Evolutionary conservation across 2,888 invertebrate species (phyloP), one percentile per base, ranked within the genome.

Genomic region (Protophormia terraenovae): DNA sequence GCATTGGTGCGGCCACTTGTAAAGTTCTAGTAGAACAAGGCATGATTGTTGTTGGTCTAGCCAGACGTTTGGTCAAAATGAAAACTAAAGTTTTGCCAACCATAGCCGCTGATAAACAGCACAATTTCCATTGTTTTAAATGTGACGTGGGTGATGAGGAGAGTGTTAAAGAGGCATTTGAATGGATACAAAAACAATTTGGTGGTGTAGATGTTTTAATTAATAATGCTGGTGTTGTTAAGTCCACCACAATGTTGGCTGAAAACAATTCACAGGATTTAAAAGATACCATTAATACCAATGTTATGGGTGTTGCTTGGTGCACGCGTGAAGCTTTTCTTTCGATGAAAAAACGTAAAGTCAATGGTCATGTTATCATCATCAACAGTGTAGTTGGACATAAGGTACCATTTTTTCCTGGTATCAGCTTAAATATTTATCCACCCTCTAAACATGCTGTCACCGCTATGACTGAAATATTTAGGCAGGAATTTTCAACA

Each of bases 161-260:
- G 1, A 93, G 94, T 6, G 94, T 95, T 35, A 87, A 93, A 50
- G 89, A 89, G 0, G 93, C 94, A 27, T 95, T 95, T 88, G 88
- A 90, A 45, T 93, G 91, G 90, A 92, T 94, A 55, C 93, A 94
- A 12, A 86, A 89, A 10, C 89, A 92, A 7, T 87, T 94, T 0
- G 95, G 94, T 0, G 94, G 94, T 1, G 92, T 94, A 2, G 94
- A 94, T 89, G 92, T 95, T 0, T 91, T 95, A 58, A 89, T 95
- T 0, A 95, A 95, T 88, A 94, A 94, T 88, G 95, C 95, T 0
- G 91, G 90, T 2, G 87, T 89, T 5, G 24, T 86, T 0, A 83
- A 86, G 0, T 47, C 67, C 0, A 82, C 85, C 0, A 19, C 79
- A 22, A 75, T 88, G 12, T 64, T 76, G 35, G 84, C 83, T n/a